Percentiles rank a stretch among this genome's conserved stretches.
phyloP scores from a whole-genome alignment of 23 tunicate genomes.

The Aplidium turbinatum region DNA sequence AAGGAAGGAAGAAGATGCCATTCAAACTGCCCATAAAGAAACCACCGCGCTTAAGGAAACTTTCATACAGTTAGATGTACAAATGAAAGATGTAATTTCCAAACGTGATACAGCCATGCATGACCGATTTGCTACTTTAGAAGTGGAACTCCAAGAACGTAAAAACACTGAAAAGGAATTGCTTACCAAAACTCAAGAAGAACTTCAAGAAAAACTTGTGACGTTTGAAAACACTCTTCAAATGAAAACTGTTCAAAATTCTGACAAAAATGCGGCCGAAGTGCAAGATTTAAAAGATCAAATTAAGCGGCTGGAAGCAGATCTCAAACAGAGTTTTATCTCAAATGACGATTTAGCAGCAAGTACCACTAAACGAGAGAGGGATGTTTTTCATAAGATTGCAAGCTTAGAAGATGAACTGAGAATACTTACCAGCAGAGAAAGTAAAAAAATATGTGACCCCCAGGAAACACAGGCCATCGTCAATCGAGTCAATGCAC shows the following conservation, averaged over 20 bases:
- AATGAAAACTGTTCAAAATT: too few relatives aligned
- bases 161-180: conserved; percentile 2
- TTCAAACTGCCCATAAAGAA: conserved; percentile 32
- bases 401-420: not conserved
- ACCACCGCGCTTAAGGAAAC: conserved; percentile 41
- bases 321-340: not conserved
- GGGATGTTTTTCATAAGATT: not conserved
- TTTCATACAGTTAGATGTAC: conserved; percentile 24
- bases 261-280: not conserved
- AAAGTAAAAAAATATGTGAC: not conserved
- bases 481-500: not conserved
- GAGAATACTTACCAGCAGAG: not conserved
- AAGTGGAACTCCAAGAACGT: not conserved
- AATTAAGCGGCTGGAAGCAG: conserved; percentile 4
- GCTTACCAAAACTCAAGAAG: conserved; percentile 1
- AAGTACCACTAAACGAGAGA: not conserved
- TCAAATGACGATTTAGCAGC: too few relatives aligned
- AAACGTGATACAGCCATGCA: not conserved
- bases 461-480: not conserved
- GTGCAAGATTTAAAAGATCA: conserved; percentile 14
- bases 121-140: not conserved
- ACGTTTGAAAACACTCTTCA: conserved; percentile 1
- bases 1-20: conserved; percentile 18
- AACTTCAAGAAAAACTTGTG: conserved; percentile 1
- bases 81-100: conserved; percentile 8